phyloP scores from a whole-genome alignment of 37 sponge, comb jelly and placozoan species.

The Crambe crambe region DNA sequence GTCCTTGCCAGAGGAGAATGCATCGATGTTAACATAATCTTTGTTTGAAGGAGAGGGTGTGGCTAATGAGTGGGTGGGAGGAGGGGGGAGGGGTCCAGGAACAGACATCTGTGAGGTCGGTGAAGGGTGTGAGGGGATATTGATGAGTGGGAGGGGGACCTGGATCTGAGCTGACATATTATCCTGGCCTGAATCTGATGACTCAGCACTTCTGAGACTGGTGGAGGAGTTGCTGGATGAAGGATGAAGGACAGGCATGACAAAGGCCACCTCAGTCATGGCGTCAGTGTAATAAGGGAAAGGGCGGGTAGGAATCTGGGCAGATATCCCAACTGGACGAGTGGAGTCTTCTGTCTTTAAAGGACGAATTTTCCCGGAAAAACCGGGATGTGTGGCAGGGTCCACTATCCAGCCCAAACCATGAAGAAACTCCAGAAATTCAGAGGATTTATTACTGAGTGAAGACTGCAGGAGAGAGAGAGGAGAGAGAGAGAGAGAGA shows the following conservation, averaged over 20 bases:
- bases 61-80: not conserved
- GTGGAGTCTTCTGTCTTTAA: not conserved
- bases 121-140: not conserved
- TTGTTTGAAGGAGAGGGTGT: not conserved
- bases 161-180: not conserved
- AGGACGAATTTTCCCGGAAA: constrained; percentile 70
- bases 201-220: constrained; percentile 70
- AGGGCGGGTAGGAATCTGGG: constrained; percentile 64
- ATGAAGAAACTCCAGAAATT: constrained; percentile 72
- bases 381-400: constrained; percentile 73
- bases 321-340: constrained; percentile 10
- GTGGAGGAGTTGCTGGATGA: constrained; percentile 25
- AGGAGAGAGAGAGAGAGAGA: not conserved
- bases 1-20: not conserved
- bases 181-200: constrained; percentile 58
- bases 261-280: constrained; percentile 80
- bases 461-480: not conserved
- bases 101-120: not conserved
- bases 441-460: constrained; percentile 40
- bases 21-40: not conserved
- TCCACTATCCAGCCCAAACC: constrained; percentile 90
- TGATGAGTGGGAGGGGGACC: not conserved
- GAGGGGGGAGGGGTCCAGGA: not conserved
- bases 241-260: constrained; percentile 53
- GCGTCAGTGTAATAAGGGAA: constrained; percentile 84